A percentile compares a stretch with the other conserved stretches of the same genome.
Conservation (phyloP, 2,113 vertebrate species). For the Rallus limicola region DNA sequence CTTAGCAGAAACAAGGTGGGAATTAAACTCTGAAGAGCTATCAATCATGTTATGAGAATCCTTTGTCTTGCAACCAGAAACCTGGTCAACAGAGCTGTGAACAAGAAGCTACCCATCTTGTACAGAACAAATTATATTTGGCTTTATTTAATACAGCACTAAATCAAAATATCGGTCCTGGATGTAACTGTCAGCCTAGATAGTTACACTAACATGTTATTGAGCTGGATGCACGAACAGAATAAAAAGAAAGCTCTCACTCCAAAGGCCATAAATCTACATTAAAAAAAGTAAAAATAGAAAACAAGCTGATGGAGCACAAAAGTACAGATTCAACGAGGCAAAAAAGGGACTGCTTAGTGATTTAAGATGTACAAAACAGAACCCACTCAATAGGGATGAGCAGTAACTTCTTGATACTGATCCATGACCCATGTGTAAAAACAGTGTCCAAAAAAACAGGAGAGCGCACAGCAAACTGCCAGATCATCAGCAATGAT, state of each 20-base stretch:
- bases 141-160: neutral
- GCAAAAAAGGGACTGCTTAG: neutral
- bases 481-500: neutral
- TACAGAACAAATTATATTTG: neutral
- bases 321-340: neutral
- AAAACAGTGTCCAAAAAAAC: no score
- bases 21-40: neutral
- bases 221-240: neutral
- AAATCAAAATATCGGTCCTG: neutral
- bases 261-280: neutral
- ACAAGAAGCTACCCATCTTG: neutral
- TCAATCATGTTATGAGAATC: neutral
- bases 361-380: neutral
- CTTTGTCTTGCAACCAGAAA: neutral
- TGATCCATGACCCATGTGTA: accelerated
- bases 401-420: neutral
- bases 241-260: neutral
- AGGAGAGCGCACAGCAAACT: neutral
- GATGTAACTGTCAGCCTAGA: neutral
- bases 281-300: neutral
- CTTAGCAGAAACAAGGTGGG: neutral
- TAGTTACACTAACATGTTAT: neutral
- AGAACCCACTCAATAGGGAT: neutral
- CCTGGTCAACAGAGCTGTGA: neutral
- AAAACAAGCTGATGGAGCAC: neutral